A percentile compares a stretch with the other conserved stretches of the same genome.
phyloP scores from a whole-genome alignment of 2,797 vertebrate genomes.

The Pseudochaenichthys georgianus region DNA sequence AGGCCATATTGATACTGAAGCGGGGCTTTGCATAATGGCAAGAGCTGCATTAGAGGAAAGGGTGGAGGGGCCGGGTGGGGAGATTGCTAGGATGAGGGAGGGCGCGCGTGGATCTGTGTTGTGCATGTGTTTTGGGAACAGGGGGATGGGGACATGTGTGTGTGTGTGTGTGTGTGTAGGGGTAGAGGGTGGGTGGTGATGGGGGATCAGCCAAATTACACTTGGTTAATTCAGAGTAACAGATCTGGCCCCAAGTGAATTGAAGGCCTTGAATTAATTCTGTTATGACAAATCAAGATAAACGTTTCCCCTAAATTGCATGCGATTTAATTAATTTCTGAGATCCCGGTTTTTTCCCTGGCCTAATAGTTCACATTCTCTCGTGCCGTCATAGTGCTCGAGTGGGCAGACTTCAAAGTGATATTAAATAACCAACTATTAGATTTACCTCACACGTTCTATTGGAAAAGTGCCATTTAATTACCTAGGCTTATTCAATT shows the following conservation, averaged over 20 bases:
- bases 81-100: constrained; percentile 69
- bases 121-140: constrained; percentile 66
- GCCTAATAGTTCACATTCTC: constrained; percentile 99
- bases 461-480: constrained; percentile 99
- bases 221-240: constrained; percentile 99
- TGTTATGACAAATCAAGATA: constrained; percentile 99
- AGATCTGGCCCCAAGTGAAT: constrained; percentile 99
- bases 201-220: constrained; percentile 94
- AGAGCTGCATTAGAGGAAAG: constrained; percentile 90
- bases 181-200: constrained; percentile 59
- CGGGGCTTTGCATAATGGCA: constrained; percentile 94
- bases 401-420: constrained; percentile 99
- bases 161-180: constrained; percentile 8
- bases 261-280: constrained; percentile 99
- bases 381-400: constrained; percentile 96
- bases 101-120: constrained; percentile 46
- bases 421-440: constrained; percentile 99
- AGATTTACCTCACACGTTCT: constrained; percentile 99
- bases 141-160: constrained; percentile 35
- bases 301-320: constrained; percentile 99
- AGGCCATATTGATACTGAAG: constrained; percentile 97
- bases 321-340: constrained; percentile 99
- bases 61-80: constrained; percentile 41
- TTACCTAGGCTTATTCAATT: constrained; percentile 99
- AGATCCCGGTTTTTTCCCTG: constrained; percentile 90